phyloP scores from a whole-genome alignment of 2,888 invertebrate species.

The Linnaemya tessellans region DNA sequence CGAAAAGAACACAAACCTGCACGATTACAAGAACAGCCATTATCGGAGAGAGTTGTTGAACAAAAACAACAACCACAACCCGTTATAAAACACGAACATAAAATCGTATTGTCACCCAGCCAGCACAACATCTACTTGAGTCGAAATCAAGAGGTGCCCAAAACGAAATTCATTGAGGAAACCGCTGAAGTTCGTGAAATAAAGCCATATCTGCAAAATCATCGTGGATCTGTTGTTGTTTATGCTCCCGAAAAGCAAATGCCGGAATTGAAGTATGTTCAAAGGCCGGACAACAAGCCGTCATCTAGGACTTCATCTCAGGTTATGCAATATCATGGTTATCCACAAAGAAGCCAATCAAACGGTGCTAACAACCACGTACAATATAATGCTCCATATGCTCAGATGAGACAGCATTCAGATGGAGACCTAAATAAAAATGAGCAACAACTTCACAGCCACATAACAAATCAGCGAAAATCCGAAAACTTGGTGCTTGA shows the following conservation, averaged over 20 bases:
- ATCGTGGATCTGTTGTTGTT: conserved; percentile 75
- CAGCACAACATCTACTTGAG: conserved; percentile 80
- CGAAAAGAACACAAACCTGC: conserved; percentile 77
- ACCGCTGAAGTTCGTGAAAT: conserved; percentile 78
- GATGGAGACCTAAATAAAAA: conserved; percentile 68
- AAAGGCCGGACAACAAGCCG: conserved; percentile 50
- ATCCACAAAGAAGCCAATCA: conserved; percentile 41
- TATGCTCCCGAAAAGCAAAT: conserved; percentile 75
- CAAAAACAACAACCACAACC: conserved; percentile 56
- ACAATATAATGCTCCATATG: conserved; percentile 80
- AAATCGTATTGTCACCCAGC: conserved; percentile 78
- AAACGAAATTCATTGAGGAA: conserved; percentile 71
- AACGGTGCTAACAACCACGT: conserved; percentile 62
- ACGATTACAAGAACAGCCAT: conserved; percentile 75
- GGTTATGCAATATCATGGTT: conserved; percentile 56
- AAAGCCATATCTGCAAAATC: conserved; percentile 76
- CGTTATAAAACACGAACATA: conserved; percentile 78
- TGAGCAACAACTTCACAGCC: background rate
- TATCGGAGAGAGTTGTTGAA: conserved; percentile 58
- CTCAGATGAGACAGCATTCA: conserved; percentile 78
- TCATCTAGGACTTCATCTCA: conserved; percentile 35
- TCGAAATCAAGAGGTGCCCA: conserved; percentile 58
- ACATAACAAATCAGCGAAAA: conserved; percentile 22
- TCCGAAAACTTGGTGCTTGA: conserved; percentile 36
- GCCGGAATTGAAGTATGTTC: conserved; percentile 57